Evolutionary conservation across 2,113 vertebrate species (phyloP).

Genomic region (Cephalopholis sonnerati): DNA sequence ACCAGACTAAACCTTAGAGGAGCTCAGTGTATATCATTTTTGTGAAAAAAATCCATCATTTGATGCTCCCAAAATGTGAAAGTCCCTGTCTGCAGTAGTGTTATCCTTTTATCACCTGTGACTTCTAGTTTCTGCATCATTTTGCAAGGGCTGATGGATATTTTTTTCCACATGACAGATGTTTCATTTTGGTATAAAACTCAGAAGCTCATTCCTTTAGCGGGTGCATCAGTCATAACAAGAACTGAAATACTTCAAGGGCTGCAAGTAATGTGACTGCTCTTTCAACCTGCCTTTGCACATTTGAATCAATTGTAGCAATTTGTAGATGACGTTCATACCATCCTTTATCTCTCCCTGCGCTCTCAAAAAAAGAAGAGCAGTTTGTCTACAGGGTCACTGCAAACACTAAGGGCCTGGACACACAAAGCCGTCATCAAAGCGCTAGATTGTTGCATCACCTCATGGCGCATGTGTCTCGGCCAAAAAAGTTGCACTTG

Average conservation of each 20-base stretch:
- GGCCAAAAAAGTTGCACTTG: too few species aligned
- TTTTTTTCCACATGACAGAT: slow-evolving; percentile 16
- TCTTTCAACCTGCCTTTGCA: slow-evolving; percentile 20
- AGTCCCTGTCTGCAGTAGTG: background rate
- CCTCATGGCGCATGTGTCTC: too few species aligned
- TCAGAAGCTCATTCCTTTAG: slow-evolving; percentile 5
- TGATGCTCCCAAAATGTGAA: slow-evolving; percentile 18
- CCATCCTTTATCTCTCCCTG: slow-evolving; percentile 15
- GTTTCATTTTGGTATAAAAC: slow-evolving; percentile 19
- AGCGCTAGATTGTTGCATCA: too few species aligned
- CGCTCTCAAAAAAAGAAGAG: slow-evolving; percentile 12
- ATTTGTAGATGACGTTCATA: slow-evolving; percentile 30
- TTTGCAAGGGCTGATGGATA: background rate
- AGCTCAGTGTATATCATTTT: slow-evolving; percentile 30
- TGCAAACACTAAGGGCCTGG: background rate
- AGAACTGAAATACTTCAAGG: background rate
- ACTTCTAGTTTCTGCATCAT: slow-evolving; percentile 12
- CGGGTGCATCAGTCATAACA: slow-evolving; percentile 14
- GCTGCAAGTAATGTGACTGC: slow-evolving; percentile 1
- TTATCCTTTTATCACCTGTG: slow-evolving; percentile 27
- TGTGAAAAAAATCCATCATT: slow-evolving; percentile 27
- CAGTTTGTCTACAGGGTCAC: slow-evolving; percentile 29
- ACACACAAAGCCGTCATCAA: too few species aligned
- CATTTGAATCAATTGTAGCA: slow-evolving; percentile 38
- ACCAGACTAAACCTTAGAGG: slow-evolving; percentile 33